These are phyloP conservation scores for Seriola dumerili DNA, from an alignment of 2,113 vertebrate species.

Conservation along the genomic window DNA sequence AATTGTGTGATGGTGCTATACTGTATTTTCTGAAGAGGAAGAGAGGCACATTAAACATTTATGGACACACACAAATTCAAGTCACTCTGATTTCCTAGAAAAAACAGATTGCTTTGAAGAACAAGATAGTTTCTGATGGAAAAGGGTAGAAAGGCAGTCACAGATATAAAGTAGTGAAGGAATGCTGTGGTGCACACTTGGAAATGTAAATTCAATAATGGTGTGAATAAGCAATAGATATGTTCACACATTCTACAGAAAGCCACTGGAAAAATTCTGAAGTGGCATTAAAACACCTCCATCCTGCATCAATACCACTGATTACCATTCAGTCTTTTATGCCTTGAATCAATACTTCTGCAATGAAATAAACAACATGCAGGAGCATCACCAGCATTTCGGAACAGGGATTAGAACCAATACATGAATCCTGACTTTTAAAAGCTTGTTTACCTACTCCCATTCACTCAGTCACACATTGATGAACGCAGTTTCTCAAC, in stretches of 20 bases:
- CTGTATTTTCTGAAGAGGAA: constrained; percentile 1
- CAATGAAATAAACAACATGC: constrained; percentile 45
- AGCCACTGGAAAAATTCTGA: constrained; percentile 50
- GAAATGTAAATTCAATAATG: constrained; percentile 57
- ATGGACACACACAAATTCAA: constrained; percentile 23
- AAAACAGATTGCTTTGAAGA: constrained; percentile 43
- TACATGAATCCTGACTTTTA: constrained; percentile 66
- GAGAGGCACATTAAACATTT: constrained; percentile 32
- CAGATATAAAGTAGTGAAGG: constrained; percentile 6
- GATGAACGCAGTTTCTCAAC: constrained; percentile 50
- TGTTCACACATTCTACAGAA: constrained; percentile 24
- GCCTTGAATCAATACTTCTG: constrained; percentile 64
- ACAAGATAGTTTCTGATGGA: constrained; percentile 20
- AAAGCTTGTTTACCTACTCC: constrained; percentile 56
- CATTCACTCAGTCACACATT: constrained; percentile 33
- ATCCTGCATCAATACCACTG: constrained; percentile 50
- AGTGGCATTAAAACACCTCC: constrained; percentile 50
- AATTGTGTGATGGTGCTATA: background rate
- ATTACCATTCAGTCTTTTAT: constrained; percentile 58
- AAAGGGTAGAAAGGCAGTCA: constrained; percentile 9
- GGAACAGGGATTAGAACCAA: constrained; percentile 52
- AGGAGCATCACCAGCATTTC: constrained; percentile 43
- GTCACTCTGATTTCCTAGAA: constrained; percentile 31
- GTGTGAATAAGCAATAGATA: constrained; percentile 64
- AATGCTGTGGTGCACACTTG: constrained; percentile 35